These are phyloP conservation scores for Limnodromus scolopaceus DNA, from an alignment of 2,797 vertebrate genomes.

Conservation along the genomic window DNA sequence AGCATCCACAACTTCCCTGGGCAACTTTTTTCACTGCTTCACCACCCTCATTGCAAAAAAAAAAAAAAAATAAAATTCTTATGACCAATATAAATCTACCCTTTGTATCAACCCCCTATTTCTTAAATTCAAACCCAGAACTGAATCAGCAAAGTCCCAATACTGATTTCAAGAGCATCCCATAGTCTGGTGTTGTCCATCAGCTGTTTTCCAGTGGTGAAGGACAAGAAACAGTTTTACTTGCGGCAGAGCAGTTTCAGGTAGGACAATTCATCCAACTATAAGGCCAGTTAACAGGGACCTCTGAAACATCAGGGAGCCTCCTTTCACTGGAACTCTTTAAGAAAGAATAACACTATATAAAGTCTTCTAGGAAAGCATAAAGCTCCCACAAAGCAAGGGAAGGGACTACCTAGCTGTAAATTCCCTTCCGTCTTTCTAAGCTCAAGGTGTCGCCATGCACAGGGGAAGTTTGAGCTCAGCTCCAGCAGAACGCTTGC, in stretches of 20 bases:
- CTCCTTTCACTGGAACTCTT: not conserved
- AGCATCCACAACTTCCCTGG: not conserved
- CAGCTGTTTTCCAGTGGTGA: not conserved
- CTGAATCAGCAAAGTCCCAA: not conserved
- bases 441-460: not conserved
- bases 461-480: not conserved
- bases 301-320: not conserved
- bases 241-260: not conserved
- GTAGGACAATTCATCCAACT: not conserved
- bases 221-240: not conserved
- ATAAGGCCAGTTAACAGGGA: not conserved
- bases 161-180: not conserved
- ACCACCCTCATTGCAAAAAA: rapidly evolving
- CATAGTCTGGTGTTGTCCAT: not conserved
- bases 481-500: not conserved
- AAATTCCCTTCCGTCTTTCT: not conserved
- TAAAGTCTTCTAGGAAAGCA: not conserved
- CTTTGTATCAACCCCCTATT: not conserved
- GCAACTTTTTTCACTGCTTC: not conserved
- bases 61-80: not conserved
- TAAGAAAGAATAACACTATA: not conserved
- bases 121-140: not conserved
- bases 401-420: not conserved
- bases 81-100: not conserved
- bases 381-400: not conserved